Evolutionary conservation across 2,113 vertebrate species (phyloP), one percentile per base, ranked within the genome.

Genomic region (Archilochus colubris): DNA sequence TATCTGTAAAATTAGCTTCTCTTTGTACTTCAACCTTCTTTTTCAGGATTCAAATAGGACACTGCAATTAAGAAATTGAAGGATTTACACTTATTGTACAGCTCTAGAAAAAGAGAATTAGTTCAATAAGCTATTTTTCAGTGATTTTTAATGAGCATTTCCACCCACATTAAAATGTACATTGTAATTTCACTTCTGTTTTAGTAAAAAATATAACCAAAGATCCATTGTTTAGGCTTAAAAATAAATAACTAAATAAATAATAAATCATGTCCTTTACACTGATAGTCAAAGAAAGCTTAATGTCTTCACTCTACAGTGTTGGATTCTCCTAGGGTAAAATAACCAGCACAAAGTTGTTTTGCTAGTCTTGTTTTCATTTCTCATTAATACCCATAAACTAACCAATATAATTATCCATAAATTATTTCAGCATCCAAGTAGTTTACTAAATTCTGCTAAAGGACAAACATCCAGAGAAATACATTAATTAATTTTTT

Each of bases 401-500:
- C 20, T 61, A 63, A 17, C 10, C 28, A 63, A 46, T 57, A 51
- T 22, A 81, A 81, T 79, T 82, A 91, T 16, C 50, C 38, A 78
- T 22, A 33, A 28, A n/a, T 87, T 95, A 89, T 63, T 70, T 44
- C 91, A 94, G 15, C 83, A 30, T 76, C 44, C 30, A 89, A 79
- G 40, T 94, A 91, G 88, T 62, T 86, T 72, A 50, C 40, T 40
- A 40, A 10, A 79, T 80, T 86, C 43, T 95, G 9, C 31, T 63
- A 40, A 70, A 67, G 44, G 28, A 88, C 68, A 68, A n/a, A 4
- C 54, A 38, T 80, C 67, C 62, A 44, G 66, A 92, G 57, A 89
- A 84, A 19, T 23, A 40, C 13, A 77, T 92, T 79, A 81, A 94
- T 91, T 75, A 3, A 31, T 75, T 62, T 68, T 84, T 83, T 63